A percentile compares a stretch with the other conserved stretches of the same genome.
Evolutionary conservation across 2,113 vertebrate species (phyloP).

Genomic region (Cercopithecus mona): DNA sequence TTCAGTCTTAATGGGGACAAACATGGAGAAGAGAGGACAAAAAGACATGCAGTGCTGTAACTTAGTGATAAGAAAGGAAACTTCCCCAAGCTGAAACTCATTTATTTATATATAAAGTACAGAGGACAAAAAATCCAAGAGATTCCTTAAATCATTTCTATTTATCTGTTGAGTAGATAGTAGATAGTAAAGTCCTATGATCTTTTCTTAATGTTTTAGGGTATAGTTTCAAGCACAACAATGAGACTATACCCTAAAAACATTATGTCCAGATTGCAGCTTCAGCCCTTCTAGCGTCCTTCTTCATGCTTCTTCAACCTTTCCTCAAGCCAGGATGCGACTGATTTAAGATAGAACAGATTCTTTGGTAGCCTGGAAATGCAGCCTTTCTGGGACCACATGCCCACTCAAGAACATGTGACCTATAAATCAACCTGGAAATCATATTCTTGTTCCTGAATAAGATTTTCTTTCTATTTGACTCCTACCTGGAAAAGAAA

Average conservation of each 20-base stretch:
- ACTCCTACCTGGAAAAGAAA: background rate
- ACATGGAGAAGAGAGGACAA: background rate
- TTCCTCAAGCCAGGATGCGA: background rate
- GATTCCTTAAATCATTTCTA: background rate
- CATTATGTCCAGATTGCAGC: background rate
- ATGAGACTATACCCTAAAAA: background rate
- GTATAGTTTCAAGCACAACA: background rate
- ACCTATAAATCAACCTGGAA: background rate
- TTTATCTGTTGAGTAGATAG: constrained; percentile 25
- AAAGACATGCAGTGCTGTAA: background rate
- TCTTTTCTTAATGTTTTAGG: background rate
- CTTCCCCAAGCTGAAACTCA: background rate
- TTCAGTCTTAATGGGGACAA: constrained; percentile 16
- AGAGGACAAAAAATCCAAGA: constrained; percentile 29
- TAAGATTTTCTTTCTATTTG: background rate
- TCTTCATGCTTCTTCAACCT: background rate
- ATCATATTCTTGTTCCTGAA: background rate
- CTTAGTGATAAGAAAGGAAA: constrained; percentile 12
- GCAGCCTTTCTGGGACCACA: background rate
- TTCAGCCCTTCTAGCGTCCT: background rate
- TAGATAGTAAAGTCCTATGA: background rate
- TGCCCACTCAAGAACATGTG: background rate
- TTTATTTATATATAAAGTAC: constrained; percentile 27
- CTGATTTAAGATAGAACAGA: background rate
- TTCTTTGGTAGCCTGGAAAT: background rate